Percentiles rank a stretch among this genome's conserved stretches.
phyloP scores from a whole-genome alignment of 2,113 vertebrate species.

The Pomatorhinus ruficollis region DNA sequence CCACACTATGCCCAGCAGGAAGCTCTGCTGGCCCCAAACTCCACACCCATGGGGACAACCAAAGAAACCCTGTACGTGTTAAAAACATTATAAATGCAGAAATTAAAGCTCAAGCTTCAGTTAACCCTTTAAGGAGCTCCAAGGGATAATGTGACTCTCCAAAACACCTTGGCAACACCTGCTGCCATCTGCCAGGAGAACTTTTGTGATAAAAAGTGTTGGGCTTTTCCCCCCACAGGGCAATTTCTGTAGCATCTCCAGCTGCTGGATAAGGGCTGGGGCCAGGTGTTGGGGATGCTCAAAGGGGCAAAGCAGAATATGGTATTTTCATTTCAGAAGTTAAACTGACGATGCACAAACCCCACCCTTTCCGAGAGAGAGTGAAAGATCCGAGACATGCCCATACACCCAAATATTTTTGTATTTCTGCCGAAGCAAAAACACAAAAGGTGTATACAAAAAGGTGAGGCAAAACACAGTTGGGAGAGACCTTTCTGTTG shows the following conservation, averaged over 20 bases:
- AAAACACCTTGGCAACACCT: background rate
- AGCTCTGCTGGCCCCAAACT: background rate
- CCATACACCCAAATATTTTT: background rate
- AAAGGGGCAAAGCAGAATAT: rapidly evolving
- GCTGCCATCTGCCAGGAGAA: background rate
- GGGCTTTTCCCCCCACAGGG: rapidly evolving
- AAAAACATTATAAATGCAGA: background rate
- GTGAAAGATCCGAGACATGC: background rate
- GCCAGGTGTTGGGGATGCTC: background rate
- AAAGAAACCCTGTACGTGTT: rapidly evolving
- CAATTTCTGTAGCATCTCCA: background rate
- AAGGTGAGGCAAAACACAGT: rapidly evolving
- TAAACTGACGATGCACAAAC: background rate
- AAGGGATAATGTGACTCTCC: rapidly evolving
- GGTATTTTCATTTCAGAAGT: background rate
- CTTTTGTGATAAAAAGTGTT: background rate
- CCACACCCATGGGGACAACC: background rate
- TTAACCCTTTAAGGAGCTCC: background rate
- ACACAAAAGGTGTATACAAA: too few relatives aligned
- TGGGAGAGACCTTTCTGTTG: rapidly evolving
- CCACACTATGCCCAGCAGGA: background rate
- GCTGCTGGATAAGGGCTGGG: background rate
- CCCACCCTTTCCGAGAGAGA: background rate
- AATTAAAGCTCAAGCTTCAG: background rate
- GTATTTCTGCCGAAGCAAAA: background rate